Evolutionary conservation across 2,113 vertebrate genomes (phyloP), one percentile per base, ranked within the genome.

Genomic region (Bambusicola thoracicus): DNA sequence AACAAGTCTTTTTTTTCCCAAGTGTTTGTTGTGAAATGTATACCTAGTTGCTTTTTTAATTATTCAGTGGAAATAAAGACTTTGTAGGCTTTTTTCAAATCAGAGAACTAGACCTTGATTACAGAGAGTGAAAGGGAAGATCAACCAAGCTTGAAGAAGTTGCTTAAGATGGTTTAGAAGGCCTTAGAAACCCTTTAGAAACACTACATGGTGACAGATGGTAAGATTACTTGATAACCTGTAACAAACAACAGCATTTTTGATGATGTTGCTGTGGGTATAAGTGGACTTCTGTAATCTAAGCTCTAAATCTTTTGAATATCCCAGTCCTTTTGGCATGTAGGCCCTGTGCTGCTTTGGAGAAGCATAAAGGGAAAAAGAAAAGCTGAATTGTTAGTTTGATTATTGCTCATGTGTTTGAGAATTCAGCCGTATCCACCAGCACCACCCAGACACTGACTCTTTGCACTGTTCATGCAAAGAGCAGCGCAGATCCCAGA

Each of bases 161-260:
- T 67, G 55, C 87, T 87, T 80, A 74, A 85, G 67, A 41, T 89
- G 38, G 19, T 70, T 92, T 49, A 77, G 74, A 92, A 91, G 77
- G 17, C 36, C 24, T 92, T 46, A 82, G 78, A 92, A 93, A 82
- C 17, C 36, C 21, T 78, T 81, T 53, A 83, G 87, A 93, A 85
- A 85, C 51, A 70, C 85, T 49, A 10, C 34, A 41, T 83, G 29
- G 75, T 84, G 63, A 56, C 89, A 87, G 84, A 77, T 74, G 67
- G 46, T 75, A 81, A 67, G 46, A 67, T 80, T 87, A 67, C 24
- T 24, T 70, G 49, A 30, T 70, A 85, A 43, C 13, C 32, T 76
- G 34, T 68, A 80, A 85, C 41, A 87, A 87, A 69, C 22, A 3
- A 20, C n/a, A 58, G 40, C 5, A 3, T 66, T 80, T 91, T 87